phyloP scores from a whole-genome alignment of 2,113 vertebrate species.

The Pipa parva region DNA sequence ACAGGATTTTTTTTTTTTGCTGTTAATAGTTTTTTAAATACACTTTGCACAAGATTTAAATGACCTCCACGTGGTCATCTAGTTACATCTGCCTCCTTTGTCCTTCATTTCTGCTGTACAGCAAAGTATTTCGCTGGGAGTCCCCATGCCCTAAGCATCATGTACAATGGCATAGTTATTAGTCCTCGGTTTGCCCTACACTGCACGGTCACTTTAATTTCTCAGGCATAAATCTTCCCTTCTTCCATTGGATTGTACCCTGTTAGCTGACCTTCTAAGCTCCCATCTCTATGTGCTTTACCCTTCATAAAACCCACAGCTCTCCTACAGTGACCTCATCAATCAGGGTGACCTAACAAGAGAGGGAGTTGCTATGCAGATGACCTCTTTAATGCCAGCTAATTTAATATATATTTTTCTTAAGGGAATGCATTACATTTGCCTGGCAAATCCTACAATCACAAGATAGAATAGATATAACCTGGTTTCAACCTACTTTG shows the following conservation, averaged over 20 bases:
- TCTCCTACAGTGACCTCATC: constrained; percentile 8
- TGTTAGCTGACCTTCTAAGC: constrained; percentile 7
- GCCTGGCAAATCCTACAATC: too few species aligned
- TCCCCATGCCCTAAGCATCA: constrained; percentile 33
- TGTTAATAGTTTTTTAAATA: too few species aligned
- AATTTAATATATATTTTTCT: too few species aligned
- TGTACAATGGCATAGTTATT: constrained; percentile 6
- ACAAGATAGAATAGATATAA: too few species aligned
- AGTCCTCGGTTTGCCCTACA: constrained; percentile 17
- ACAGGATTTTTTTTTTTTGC: too few species aligned
- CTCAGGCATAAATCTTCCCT: constrained; percentile 17
- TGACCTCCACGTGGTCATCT: not conserved
- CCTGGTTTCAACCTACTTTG: too few species aligned
- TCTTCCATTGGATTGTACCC: constrained; percentile 1
- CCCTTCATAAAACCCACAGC: not conserved
- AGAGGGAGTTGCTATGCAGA: not conserved
- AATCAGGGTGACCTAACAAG: not conserved
- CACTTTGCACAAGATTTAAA: not conserved
- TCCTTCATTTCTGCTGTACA: constrained; percentile 3
- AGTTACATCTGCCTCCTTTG: constrained; percentile 21
- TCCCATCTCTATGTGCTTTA: not conserved
- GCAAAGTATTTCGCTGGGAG: not conserved
- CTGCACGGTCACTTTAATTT: constrained; percentile 6
- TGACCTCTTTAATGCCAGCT: too few species aligned
- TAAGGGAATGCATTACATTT: too few species aligned